Conservation (phyloP, 2,888 invertebrate genomes). For the Mechanitis messenoides region DNA sequence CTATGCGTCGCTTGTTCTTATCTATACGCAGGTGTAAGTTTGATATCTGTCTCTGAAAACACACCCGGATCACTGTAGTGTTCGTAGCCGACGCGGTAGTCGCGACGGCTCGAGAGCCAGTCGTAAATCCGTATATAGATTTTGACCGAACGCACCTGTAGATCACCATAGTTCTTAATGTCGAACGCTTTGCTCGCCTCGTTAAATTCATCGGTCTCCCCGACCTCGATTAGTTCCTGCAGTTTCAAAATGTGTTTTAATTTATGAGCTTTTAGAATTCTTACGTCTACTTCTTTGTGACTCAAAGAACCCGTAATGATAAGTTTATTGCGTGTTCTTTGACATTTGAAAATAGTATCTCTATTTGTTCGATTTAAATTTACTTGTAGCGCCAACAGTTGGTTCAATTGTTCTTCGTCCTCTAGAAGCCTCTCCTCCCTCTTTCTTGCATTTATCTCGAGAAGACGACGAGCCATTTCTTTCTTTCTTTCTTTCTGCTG, state of each 20-base stretch:
- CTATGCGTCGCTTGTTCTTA: slow-evolving; percentile 85
- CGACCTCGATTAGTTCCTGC: slow-evolving; percentile 80
- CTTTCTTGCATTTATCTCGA: slow-evolving; percentile 93
- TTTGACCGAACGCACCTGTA: slow-evolving; percentile 75
- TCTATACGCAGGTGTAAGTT: slow-evolving; percentile 84
- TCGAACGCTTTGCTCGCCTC: slow-evolving; percentile 85
- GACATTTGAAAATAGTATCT: no score
- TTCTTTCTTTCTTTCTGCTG: slow-evolving; percentile 91
- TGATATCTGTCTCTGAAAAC: slow-evolving; percentile 73
- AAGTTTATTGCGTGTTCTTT: no score
- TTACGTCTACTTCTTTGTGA: no score
- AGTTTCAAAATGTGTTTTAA: slow-evolving; percentile 19
- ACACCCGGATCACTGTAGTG: not conserved
- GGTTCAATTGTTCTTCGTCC: slow-evolving; percentile 90
- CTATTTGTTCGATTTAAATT: no score
- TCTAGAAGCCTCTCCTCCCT: slow-evolving; percentile 91
- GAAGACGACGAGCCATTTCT: slow-evolving; percentile 88
- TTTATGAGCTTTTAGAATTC: no score
- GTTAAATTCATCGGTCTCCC: slow-evolving; percentile 84
- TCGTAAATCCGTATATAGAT: no score
- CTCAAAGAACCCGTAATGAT: no score
- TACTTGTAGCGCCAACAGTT: slow-evolving; percentile 84
- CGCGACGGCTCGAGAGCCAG: no score
- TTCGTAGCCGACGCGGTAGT: no score
- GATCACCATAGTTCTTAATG: slow-evolving; percentile 84